Evolutionary conservation across 2,113 vertebrate species (phyloP).

Genomic region (Rhea pennata): DNA sequence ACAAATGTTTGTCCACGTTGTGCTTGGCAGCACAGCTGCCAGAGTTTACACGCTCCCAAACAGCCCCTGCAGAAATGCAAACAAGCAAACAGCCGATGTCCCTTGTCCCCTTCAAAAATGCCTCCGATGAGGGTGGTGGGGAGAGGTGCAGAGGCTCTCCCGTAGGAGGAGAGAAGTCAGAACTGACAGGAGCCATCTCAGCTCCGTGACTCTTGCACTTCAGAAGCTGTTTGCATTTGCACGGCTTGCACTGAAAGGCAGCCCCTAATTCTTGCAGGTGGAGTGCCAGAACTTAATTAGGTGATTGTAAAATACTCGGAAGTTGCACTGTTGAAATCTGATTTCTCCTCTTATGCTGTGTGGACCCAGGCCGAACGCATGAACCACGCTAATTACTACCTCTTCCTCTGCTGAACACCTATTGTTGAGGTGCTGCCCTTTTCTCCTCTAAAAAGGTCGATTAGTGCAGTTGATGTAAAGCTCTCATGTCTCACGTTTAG

Average conservation of each 20-base stretch:
- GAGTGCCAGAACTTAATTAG: background rate
- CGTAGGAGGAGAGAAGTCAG: background rate
- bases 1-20: background rate
- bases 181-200: rapidly evolving
- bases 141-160: background rate
- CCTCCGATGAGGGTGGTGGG: rapidly evolving
- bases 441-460: background rate
- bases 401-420: background rate
- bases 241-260: background rate
- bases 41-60: background rate
- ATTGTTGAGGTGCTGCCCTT: background rate
- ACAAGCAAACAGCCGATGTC: background rate
- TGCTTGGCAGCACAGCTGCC: background rate
- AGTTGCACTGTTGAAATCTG: background rate
- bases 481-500: background rate
- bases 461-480: background rate
- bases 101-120: background rate
- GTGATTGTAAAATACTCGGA: background rate
- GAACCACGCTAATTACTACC: background rate
- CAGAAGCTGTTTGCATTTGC: background rate
- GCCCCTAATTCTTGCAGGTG: rapidly evolving
- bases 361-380: background rate
- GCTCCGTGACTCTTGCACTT: background rate
- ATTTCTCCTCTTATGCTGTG: background rate
- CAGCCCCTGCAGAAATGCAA: background rate